Evolutionary conservation across 2,797 vertebrate species (phyloP).

Genomic region (Aldrovandia affinis): DNA sequence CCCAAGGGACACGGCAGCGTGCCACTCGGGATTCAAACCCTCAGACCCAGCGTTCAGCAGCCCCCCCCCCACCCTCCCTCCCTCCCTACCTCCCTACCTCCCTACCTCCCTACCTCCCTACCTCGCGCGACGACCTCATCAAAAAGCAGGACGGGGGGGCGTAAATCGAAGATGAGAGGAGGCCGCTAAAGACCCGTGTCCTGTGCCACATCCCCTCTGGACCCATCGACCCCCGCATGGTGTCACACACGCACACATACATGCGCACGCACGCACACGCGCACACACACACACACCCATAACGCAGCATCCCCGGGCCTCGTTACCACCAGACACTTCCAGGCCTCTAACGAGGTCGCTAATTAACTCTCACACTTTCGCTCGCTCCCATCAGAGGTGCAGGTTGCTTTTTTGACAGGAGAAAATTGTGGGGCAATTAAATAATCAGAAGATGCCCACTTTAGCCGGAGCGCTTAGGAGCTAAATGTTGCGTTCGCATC

Average conservation of each 20-base stretch:
- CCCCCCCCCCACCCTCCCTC: too few species aligned
- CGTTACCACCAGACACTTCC: slow-evolving; percentile 68
- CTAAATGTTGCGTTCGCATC: slow-evolving; percentile 76
- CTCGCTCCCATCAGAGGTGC: slow-evolving; percentile 71
- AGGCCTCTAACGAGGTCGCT: slow-evolving; percentile 82
- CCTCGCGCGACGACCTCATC: neutral
- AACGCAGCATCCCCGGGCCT: slow-evolving; percentile 39
- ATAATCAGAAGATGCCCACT: slow-evolving; percentile 79
- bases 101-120: neutral
- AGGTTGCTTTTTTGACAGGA: slow-evolving; percentile 79
- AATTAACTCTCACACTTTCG: slow-evolving; percentile 82
- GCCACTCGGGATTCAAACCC: neutral
- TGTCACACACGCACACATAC: neutral
- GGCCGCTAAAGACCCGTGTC: neutral
- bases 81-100: neutral
- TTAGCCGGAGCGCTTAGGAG: slow-evolving; percentile 76
- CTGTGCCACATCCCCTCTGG: neutral
- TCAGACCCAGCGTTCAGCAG: neutral
- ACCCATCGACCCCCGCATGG: neutral
- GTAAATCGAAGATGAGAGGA: neutral
- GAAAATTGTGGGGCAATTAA: slow-evolving; percentile 84
- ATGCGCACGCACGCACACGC: slow-evolving; percentile 17
- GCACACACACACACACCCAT: slow-evolving; percentile 29
- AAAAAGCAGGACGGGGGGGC: neutral
- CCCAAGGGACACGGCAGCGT: neutral